Evolutionary conservation across 2,888 invertebrate genomes (phyloP).

Genomic region (Ophion slaviceki): DNA sequence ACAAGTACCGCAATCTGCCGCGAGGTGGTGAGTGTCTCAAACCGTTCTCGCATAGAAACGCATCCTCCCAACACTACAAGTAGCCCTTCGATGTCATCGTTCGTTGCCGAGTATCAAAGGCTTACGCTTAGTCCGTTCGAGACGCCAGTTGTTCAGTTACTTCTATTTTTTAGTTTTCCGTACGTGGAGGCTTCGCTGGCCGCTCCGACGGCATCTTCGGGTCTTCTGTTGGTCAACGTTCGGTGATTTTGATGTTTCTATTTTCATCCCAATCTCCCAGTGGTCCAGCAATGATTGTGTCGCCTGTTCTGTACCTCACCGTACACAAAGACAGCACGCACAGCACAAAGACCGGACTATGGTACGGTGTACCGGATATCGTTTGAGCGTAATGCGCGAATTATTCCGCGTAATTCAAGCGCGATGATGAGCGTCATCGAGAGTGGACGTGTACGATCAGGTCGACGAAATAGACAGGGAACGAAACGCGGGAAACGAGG

Average conservation of each 20-base stretch:
- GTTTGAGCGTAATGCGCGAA: slow-evolving; percentile 73
- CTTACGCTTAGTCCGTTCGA: too few species aligned
- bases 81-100: too few species aligned
- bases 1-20: too few species aligned
- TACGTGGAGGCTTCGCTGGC: too few species aligned
- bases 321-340: background rate
- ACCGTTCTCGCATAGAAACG: too few species aligned
- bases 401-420: slow-evolving; percentile 74
- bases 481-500: slow-evolving; percentile 42
- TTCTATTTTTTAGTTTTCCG: too few species aligned
- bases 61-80: too few species aligned
- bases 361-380: slow-evolving; percentile 73
- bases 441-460: slow-evolving; percentile 35
- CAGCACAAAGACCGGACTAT: background rate
- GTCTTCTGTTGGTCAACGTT: background rate
- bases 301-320: background rate
- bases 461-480: slow-evolving; percentile 53
- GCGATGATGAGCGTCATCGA: slow-evolving; percentile 74
- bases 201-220: too few species aligned
- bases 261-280: background rate
- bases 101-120: too few species aligned
- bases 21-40: too few species aligned
- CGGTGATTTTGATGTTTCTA: background rate
- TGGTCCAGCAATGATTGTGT: background rate
- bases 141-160: too few species aligned